Evolutionary conservation across 2,888 invertebrate genomes (phyloP), one percentile per base, ranked within the genome.

Genomic region (Nomada ferruginata): DNA sequence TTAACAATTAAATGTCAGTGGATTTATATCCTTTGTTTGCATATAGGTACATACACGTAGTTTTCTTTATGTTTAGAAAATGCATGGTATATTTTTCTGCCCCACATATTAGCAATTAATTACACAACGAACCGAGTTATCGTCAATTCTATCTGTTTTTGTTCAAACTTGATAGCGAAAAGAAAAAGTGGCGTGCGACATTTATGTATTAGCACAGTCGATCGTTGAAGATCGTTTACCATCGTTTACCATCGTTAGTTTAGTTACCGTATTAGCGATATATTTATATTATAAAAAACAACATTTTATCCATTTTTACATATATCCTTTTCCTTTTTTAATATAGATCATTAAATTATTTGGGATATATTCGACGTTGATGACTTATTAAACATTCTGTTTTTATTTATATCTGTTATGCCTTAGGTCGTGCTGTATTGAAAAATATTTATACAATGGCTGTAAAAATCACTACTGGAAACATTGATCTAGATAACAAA

Each of bases 401-500:
- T 36, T 7, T 36, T 7, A 66, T 42, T 29, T 57, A 47, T 29
- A 44, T 42, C 20, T 26, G 18, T 64, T 72, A 23, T 50, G 36
- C 52, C 26, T 42, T 66, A 73, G 69, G 42, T 72, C 69, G 50
- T 23, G 60, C 63, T 36, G 7, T 15, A 9, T n/a, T 26, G 42
- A 10, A 11, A 15, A 70, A 52, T 23, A 65, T 55, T 63, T 10
- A 23, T 57, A 69, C 52, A 18, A 87, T 87, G 87, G 76, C 76
- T 55, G n/a, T 44, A 53, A 61, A 84, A 55, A 13, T 63, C 66
- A 59, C 71, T 66, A 95, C 95, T 84, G 95, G 95, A 69, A 94
- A 95, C 89, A 75, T 88, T 44, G 94, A 95, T 86, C 93, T 97
- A 76, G 96, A 97, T 92, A 92, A 94, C 18, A 96, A 96, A 92